Conservation (phyloP, 2,888 invertebrate genomes). For the Asteroscopus sphinx region DNA sequence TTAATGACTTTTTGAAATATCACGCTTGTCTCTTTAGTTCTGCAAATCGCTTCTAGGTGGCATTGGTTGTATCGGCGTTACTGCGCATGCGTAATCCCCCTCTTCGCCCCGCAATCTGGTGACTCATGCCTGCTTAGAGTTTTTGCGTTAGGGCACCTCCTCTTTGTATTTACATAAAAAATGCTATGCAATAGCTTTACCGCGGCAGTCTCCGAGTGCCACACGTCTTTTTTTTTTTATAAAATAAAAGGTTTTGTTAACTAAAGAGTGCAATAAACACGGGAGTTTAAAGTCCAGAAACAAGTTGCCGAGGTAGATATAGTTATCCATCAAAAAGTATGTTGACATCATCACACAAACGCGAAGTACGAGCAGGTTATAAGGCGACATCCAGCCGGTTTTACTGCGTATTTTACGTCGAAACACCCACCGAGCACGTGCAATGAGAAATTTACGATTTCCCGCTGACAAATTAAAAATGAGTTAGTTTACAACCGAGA, state of each 20-base stretch:
- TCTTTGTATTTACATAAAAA: too few relatives aligned
- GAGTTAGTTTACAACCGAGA: constrained; percentile 84
- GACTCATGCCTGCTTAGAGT: too few relatives aligned
- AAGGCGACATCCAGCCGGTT: constrained; percentile 71
- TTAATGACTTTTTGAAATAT: too few relatives aligned
- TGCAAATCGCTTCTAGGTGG: too few relatives aligned
- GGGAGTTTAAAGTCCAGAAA: constrained; percentile 32
- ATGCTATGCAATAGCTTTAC: too few relatives aligned
- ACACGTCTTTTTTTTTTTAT: too few relatives aligned
- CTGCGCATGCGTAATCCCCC: too few relatives aligned
- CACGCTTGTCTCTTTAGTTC: too few relatives aligned
- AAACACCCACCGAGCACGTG: constrained; percentile 70
- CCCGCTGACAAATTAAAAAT: constrained; percentile 86
- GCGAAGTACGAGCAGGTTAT: constrained; percentile 64
- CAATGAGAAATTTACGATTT: constrained; percentile 82
- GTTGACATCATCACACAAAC: constrained; percentile 61
- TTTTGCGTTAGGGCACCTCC: too few relatives aligned
- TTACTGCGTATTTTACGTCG: constrained; percentile 78
- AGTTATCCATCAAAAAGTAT: constrained; percentile 68
- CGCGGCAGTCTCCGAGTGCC: too few relatives aligned
- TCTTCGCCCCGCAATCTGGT: too few relatives aligned
- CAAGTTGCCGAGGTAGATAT: constrained; percentile 58
- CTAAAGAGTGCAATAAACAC: constrained; percentile 12
- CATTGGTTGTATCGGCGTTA: too few relatives aligned
- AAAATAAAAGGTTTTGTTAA: not conserved